phyloP scores from a whole-genome alignment of 1,140 invertebrate genomes.

The Cydia amplana region DNA sequence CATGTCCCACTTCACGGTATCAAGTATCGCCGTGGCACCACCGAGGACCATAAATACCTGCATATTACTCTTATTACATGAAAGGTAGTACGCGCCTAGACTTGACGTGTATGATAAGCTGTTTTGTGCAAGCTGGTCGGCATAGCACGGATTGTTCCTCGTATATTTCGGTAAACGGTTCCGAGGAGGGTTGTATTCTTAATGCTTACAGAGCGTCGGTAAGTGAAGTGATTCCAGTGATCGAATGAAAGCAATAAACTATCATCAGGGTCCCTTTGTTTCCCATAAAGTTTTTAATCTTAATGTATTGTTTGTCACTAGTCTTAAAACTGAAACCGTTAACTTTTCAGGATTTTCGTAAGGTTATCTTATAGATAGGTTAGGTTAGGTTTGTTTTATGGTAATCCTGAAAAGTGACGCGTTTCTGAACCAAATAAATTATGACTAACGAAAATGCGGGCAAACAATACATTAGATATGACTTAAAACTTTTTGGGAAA shows the following conservation, averaged over 20 bases:
- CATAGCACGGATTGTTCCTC: constrained; percentile 25
- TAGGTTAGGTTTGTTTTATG: too few species aligned
- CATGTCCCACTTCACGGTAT: constrained; percentile 31
- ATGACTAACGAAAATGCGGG: too few species aligned
- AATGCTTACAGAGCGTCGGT: neutral
- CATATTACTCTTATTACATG: neutral
- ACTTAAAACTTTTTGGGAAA: too few species aligned
- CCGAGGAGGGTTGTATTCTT: neutral
- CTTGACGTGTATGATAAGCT: neutral
- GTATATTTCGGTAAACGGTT: constrained; percentile 28
- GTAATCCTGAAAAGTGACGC: too few species aligned
- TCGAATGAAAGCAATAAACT: neutral
- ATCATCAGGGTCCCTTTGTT: too few species aligned
- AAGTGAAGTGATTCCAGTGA: neutral
- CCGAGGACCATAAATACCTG: constrained; percentile 22
- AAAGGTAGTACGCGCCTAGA: neutral
- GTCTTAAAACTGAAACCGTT: too few species aligned
- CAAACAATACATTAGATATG: too few species aligned
- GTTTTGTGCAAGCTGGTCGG: neutral
- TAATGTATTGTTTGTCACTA: too few species aligned
- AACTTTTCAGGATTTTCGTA: too few species aligned
- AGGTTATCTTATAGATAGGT: too few species aligned
- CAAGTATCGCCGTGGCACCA: constrained; percentile 23
- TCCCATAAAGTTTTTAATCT: too few species aligned
- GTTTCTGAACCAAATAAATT: too few species aligned